Conservation (phyloP, 2,797 vertebrate genomes). For the Molothrus aeneus region DNA sequence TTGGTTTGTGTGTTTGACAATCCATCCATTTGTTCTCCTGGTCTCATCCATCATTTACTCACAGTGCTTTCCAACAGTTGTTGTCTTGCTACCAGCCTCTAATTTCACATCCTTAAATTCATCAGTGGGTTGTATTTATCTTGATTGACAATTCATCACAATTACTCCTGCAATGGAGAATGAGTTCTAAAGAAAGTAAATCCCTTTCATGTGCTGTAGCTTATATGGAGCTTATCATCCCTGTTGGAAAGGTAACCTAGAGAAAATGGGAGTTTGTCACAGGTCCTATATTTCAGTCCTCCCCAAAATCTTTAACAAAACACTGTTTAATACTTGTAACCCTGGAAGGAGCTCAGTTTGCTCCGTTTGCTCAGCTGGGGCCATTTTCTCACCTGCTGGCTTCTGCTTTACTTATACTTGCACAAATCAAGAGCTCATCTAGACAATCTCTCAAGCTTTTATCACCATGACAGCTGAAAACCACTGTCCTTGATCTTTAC, state of each 20-base stretch:
- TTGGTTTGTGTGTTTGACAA: conserved; percentile 21
- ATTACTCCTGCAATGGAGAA: background rate
- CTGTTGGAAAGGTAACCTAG: background rate
- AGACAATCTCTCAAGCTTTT: background rate
- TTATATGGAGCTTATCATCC: background rate
- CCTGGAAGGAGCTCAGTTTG: background rate
- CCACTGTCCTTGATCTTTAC: background rate
- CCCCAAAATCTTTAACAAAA: background rate
- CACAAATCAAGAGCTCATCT: background rate
- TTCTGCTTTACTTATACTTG: background rate
- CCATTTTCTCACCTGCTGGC: background rate
- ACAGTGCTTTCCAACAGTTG: background rate
- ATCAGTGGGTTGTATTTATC: background rate
- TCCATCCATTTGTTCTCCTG: conserved; percentile 39
- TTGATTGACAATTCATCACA: conserved; percentile 19
- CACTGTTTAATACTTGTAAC: background rate
- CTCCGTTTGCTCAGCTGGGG: background rate
- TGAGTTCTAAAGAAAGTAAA: background rate
- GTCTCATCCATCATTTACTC: conserved; percentile 46
- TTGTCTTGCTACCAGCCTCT: conserved; percentile 8
- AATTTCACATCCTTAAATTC: conserved; percentile 35
- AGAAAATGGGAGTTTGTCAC: background rate
- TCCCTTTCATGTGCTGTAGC: background rate
- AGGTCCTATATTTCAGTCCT: background rate
- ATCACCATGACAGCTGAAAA: background rate